Evolutionary conservation across 2,797 vertebrate genomes (phyloP), one percentile per base, ranked within the genome.

Genomic region (Diglossa cyanea): DNA sequence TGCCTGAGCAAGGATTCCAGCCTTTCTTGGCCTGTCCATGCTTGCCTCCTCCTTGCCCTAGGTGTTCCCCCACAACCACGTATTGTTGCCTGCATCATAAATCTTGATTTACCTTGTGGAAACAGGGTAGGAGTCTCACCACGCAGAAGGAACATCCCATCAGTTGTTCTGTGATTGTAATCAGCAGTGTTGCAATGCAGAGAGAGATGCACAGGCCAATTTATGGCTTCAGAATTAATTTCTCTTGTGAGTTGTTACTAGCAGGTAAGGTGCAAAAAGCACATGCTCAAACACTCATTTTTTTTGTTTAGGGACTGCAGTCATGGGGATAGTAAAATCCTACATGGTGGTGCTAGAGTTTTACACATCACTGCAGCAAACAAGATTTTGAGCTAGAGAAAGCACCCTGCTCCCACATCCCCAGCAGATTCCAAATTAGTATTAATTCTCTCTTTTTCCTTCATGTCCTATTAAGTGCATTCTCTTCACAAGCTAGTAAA

Each of bases 51-150:
- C 16, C 42, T 67, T 83, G 8, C 30, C 30, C 30, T 24, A 10
- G 16, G 18, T 62, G 9, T 19, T 72, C 48, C 57, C 3, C 26
- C 13, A 23, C 16, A 25, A 25, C 17, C 57, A 35, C 0, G 0
- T 53, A 7, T 17, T 40, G 23, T 47, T 57, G 19, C 24, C 14
- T 66, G 26, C 21, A 54, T 26, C 21, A 8, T 47, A 61, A 90
- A 68, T 50, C 13, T 21, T 0, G 0, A 25, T 82, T 54, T 82
- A 44, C 37, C 31, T 50, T 13, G n/a, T 47, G n/a, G 39, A 73
- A 82, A 48, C 4, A 42, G n/a, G 11, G 3, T 0, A 3, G 44
- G 4, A 48, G 4, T 39, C 24, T 75, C 45, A 57, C 11, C 6
- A 7, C 0, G 2, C 24, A 14, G 30, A 66, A 48, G 8, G n/a